Evolutionary conservation across 1,140 invertebrate species (phyloP), one percentile per base, ranked within the genome.

Genomic region (Sycophaga agraensis): DNA sequence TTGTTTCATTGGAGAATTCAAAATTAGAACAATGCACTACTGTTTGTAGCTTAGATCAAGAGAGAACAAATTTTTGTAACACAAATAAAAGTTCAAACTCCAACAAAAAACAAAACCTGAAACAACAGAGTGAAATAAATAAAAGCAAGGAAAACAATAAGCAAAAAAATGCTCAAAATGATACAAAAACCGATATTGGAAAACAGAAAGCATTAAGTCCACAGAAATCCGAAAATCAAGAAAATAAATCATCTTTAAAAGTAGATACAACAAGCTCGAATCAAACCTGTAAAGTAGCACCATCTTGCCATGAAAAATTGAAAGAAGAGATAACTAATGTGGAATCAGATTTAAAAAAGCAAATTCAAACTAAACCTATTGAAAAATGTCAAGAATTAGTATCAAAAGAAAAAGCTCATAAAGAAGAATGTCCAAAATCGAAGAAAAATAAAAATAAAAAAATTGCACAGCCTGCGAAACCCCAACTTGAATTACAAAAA

Each of bases 241-340:
- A 42, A 19, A 42, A 19, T 7, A 42, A 17, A 1, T 0, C 1
- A 19, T 6, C 7, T 19, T 4, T 8, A 2, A 19, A 17, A 17
- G 21, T 2, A 42, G 39, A 19, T 42, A 19, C 7, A 42, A 42
- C n/a, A 40, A 22, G 11, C 21, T 22, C 11, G 22, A 43, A 4
- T 12, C 21, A 12, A 43, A 43, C 17, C 8, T 43, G 17, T 6
- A 9, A 6, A 5, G 6, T 8, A 31, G 7, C 1, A 48, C 1
- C 45, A 0, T 35, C 35, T 1, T 58, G 50, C 37, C 45, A 40
- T n/a, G 59, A 66, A 26, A 66, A 68, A 24, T 35, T 66, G 2
- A 35, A 66, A 21, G 49, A 67, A 26, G 34, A 64, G 16, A 16
- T 48, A 4, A 31, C 16, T 12, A 14, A 31, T 24, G n/a, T 50